These are phyloP conservation scores for Eidolon dupreanum DNA, from an alignment of 2,797 vertebrate genomes.

Conservation along the genomic window DNA sequence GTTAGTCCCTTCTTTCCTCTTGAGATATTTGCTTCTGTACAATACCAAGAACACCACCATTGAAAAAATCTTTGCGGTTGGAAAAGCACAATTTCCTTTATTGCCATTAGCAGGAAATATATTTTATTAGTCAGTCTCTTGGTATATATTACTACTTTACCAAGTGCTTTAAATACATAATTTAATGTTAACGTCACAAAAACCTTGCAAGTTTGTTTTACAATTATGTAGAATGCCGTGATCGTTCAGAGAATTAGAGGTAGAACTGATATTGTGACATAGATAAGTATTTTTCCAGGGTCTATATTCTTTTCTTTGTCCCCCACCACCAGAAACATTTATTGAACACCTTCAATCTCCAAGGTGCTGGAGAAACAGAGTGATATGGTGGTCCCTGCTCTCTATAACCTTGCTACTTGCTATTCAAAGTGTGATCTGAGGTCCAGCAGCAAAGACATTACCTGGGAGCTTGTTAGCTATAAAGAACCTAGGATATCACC, in stretches of 20 bases:
- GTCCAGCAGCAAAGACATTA: background rate
- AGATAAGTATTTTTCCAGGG: background rate
- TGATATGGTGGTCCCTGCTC: too few relatives aligned
- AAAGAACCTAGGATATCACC: background rate
- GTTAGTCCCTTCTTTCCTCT: background rate
- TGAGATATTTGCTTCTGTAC: background rate
- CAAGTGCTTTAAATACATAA: background rate
- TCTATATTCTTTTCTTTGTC: background rate
- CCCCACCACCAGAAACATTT: background rate
- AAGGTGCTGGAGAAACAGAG: background rate
- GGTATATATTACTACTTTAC: background rate
- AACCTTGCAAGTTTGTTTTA: background rate
- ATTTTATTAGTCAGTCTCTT: background rate
- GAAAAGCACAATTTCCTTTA: conserved; percentile 26
- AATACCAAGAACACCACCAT: background rate
- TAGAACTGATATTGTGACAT: background rate
- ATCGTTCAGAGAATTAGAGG: background rate
- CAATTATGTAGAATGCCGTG: background rate
- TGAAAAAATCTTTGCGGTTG: background rate
- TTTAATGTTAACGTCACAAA: conserved; percentile 21
- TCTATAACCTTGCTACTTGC: background rate
- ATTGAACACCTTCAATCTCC: background rate
- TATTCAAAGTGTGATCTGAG: background rate
- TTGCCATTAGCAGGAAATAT: background rate
- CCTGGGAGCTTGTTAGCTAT: background rate